A percentile compares a stretch with the other conserved stretches of the same genome.
phyloP scores from a whole-genome alignment of 2,797 vertebrate species.

The Mormyrops boulengeri region DNA sequence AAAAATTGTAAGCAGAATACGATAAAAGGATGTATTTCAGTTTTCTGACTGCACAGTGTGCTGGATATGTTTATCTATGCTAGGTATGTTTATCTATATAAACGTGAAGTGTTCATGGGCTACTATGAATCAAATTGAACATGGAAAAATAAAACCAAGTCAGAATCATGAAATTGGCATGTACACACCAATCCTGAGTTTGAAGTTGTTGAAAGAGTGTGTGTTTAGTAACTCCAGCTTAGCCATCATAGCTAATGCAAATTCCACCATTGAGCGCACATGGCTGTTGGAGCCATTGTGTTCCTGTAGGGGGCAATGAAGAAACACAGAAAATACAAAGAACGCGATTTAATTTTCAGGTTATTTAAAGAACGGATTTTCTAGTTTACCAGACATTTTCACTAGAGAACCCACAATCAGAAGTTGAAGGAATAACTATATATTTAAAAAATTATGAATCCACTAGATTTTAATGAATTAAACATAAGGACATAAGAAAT shows the following conservation, averaged over 20 bases:
- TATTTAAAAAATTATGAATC: not conserved
- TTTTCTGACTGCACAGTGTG: not conserved
- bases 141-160: not conserved
- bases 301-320: conserved; percentile 59
- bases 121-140: not conserved
- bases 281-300: conserved; percentile 61
- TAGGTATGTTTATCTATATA: not conserved
- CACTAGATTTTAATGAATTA: not conserved
- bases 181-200: conserved; percentile 77
- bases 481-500: not conserved
- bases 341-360: not conserved
- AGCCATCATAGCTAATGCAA: conserved; percentile 72
- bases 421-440: not conserved
- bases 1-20: not conserved
- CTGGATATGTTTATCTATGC: not conserved
- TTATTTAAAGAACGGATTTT: not conserved
- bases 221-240: conserved; percentile 71
- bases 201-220: conserved; percentile 84
- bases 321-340: conserved; percentile 10
- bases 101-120: not conserved
- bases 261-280: conserved; percentile 81
- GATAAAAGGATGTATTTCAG: not conserved
- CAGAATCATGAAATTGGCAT: not conserved
- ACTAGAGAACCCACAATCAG: not conserved
- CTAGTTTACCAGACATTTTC: not conserved